Base-by-base conservation (phyloP, 2,797 vertebrate species). In the Acipenser transmontanus region DNA sequence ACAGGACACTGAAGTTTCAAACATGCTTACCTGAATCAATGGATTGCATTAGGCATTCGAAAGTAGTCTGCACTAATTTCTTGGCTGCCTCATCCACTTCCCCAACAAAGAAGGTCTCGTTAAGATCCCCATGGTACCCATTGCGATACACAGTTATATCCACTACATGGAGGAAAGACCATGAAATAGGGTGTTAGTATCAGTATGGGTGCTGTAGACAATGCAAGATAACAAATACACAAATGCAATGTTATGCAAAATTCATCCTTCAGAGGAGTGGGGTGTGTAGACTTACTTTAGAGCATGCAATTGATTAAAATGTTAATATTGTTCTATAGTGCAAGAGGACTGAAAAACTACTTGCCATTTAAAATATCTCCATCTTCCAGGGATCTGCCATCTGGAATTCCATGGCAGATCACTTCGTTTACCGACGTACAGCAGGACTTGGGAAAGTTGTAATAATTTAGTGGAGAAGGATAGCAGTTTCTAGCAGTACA, bases 341-440 rank as follows among this genome's bases (percentile, higher is more conserved):
- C 34, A 34, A 34, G 34, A 34, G 34, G 1, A 34, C 34, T 34
- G 34, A 34, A 34, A 34, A 34, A 34, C 34, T 8, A 50, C 86
- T 17, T 85, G 98, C 97, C 96, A 17, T 99, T 99, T 77, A 99
- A 94, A 74, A 99, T 98, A 72, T 99, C 97, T 50, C 94, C 96
- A 3, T 99, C 97, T 78, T 95, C 93, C 71, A 99, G 87, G 1
- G 80, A 87, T 77, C 97, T 89, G 74, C 94, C 85, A 78, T 99
- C 97, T n/a, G 97, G 97, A 84, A 99, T 99, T 73, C 97, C 97
- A 64, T 99, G 97, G 84, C 97, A 99, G 80, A 99, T 99, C 64
- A 99, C 95, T 84, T 99, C 97, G 66, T 99, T 99, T 75, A 99
- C 97, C 59, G 97, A 99, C 0, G 97, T 99, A 84, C 97, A 99